A percentile compares a stretch with the other conserved stretches of the same genome.
Evolutionary conservation across 1,140 invertebrate species (phyloP).

Genomic region (Drosophila chauvacae): DNA sequence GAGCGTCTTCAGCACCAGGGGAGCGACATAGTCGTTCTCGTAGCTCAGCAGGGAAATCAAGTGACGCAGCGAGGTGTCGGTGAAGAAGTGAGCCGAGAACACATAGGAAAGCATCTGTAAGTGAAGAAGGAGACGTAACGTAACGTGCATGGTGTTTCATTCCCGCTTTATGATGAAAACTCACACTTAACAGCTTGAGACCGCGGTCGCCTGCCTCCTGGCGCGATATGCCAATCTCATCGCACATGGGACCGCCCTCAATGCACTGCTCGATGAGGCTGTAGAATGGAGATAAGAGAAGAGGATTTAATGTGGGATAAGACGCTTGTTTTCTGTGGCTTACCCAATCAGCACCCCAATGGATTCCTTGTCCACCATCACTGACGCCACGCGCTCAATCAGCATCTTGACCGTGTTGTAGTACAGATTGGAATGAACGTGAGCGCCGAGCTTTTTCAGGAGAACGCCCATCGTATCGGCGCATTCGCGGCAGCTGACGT

Average conservation of each 20-base stretch:
- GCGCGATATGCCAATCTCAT: constrained; percentile 91
- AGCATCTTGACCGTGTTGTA: constrained; percentile 98
- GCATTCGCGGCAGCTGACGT: constrained; percentile 95
- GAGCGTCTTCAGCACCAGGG: constrained; percentile 91
- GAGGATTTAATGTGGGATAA: neutral
- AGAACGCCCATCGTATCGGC: constrained; percentile 91
- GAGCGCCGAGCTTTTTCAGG: constrained; percentile 96
- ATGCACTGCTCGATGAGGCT: constrained; percentile 83
- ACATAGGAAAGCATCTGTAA: constrained; percentile 90
- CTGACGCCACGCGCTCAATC: constrained; percentile 95
- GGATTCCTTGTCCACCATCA: constrained; percentile 96
- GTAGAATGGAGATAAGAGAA: neutral
- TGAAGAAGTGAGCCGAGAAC: constrained; percentile 96
- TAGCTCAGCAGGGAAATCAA: constrained; percentile 91
- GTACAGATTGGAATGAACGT: constrained; percentile 96
- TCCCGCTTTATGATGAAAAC: constrained; percentile 31
- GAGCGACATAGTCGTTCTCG: constrained; percentile 93
- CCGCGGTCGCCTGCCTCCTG: constrained; percentile 93
- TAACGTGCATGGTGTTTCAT: neutral
- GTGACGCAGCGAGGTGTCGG: constrained; percentile 92
- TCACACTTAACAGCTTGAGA: constrained; percentile 90
- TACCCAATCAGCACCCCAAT: constrained; percentile 90
- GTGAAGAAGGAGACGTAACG: neutral
- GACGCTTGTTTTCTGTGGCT: constrained; percentile 40
- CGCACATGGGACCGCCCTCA: constrained; percentile 78